These are phyloP conservation scores for Drosophila takahashii DNA, from an alignment of 1,140 invertebrate species.

Conservation along the genomic window DNA sequence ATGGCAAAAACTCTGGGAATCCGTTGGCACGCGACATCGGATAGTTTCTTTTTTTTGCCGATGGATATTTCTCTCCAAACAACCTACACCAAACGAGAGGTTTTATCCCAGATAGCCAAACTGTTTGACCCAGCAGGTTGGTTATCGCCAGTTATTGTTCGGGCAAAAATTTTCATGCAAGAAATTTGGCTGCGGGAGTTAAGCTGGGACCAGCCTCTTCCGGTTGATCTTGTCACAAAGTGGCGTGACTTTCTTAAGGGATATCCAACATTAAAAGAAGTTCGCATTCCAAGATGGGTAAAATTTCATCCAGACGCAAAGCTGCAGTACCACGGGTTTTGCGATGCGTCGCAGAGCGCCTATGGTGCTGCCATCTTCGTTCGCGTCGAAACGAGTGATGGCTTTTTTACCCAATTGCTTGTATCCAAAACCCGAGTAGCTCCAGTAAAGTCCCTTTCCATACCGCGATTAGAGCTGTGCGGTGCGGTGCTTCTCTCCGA, in stretches of 20 bases:
- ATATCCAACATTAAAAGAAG: not conserved
- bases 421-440: not conserved
- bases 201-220: slow-evolving; percentile 3
- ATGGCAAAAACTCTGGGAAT: slow-evolving; percentile 6
- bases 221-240: not conserved
- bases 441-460: not conserved
- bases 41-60: not conserved
- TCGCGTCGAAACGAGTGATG: not conserved
- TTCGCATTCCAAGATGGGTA: slow-evolving; percentile 3
- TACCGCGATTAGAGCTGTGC: not conserved
- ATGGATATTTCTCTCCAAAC: not conserved
- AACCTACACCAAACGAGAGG: slow-evolving; percentile 1
- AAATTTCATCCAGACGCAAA: not conserved
- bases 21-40: slow-evolving; percentile 5
- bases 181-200: slow-evolving; percentile 7
- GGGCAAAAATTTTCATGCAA: slow-evolving; percentile 1
- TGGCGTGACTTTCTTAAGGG: not conserved
- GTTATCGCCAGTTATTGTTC: too few relatives aligned
- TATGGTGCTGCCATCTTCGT: slow-evolving; percentile 7
- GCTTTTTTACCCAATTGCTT: not conserved
- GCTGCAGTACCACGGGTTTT: not conserved
- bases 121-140: slow-evolving; percentile 1
- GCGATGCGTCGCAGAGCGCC: not conserved
- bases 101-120: not conserved
- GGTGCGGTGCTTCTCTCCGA: not conserved